These are phyloP conservation scores for Trachelus iudaicus DNA, from an alignment of 2,888 invertebrate genomes.

Conservation along the genomic window DNA sequence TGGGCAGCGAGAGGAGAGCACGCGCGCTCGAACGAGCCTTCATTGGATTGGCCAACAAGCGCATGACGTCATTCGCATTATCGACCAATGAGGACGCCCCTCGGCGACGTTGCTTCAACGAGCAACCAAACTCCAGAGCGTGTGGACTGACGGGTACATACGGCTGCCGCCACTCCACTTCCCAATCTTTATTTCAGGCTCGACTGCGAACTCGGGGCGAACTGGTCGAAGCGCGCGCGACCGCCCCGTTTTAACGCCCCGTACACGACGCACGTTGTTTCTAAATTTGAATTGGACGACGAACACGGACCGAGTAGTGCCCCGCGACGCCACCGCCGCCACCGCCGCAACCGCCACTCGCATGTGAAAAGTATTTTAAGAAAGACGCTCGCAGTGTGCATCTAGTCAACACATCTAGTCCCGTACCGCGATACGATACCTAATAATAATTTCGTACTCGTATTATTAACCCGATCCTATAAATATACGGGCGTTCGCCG, in stretches of 20 bases:
- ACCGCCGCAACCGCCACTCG: conserved; percentile 7
- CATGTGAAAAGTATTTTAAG: conserved; percentile 47
- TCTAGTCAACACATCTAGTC: conserved; percentile 56
- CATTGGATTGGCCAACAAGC: conserved; percentile 36
- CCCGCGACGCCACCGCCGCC: conserved; percentile 2
- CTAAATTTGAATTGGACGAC: conserved; percentile 47
- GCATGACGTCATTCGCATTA: conserved; percentile 53
- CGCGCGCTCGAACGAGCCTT: background rate
- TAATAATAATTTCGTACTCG: conserved; percentile 24
- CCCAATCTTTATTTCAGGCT: conserved; percentile 51
- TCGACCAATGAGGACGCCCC: conserved; percentile 51
- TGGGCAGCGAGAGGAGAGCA: background rate
- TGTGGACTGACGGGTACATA: conserved; percentile 46
- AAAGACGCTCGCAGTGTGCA: conserved; percentile 41
- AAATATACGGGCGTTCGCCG: conserved; percentile 18
- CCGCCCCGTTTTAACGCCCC: conserved; percentile 39
- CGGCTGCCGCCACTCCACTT: conserved; percentile 28
- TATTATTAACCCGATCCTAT: conserved; percentile 25
- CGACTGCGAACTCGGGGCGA: conserved; percentile 44
- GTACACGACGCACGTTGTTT: conserved; percentile 33
- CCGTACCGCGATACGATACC: conserved; percentile 21
- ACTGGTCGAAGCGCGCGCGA: conserved; percentile 47
- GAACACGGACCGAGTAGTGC: conserved; percentile 9
- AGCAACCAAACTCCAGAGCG: conserved; percentile 31
- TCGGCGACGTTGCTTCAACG: conserved; percentile 38